Conservation (phyloP, 2,797 vertebrate species). For the Adelosebastes latens region DNA sequence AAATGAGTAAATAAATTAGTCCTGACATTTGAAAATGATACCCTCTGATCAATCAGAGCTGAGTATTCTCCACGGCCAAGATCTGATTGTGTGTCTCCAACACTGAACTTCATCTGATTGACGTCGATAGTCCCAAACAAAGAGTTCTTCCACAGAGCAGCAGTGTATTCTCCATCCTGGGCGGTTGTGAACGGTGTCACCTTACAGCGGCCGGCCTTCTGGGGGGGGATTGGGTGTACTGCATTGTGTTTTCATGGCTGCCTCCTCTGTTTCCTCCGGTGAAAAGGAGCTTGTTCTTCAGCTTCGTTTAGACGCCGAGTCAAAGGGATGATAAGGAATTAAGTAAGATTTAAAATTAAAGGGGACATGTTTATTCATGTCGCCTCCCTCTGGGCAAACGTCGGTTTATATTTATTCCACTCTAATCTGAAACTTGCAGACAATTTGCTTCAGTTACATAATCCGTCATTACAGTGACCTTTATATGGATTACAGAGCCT, state of each 20-base stretch:
- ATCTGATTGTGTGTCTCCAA: neutral
- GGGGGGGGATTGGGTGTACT: neutral
- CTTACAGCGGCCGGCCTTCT: neutral
- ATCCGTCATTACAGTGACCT: neutral
- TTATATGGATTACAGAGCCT: neutral
- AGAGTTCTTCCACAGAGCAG: neutral
- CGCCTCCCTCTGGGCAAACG: neutral
- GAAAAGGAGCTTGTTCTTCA: neutral
- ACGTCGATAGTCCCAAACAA: neutral
- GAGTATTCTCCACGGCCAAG: neutral
- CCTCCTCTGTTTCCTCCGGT: constrained; percentile 8
- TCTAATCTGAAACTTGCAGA: neutral
- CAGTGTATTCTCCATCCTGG: neutral
- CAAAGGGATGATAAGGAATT: neutral
- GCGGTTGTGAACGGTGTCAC: neutral
- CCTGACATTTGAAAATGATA: neutral
- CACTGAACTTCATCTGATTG: neutral
- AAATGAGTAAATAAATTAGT: neutral
- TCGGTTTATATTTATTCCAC: neutral
- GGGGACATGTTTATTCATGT: neutral
- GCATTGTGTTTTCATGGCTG: constrained; percentile 9
- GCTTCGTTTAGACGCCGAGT: neutral
- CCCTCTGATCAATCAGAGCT: neutral
- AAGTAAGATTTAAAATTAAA: neutral
- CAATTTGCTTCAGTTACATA: neutral